Percentiles rank a stretch among this genome's conserved stretches.
phyloP scores from a whole-genome alignment of 1,140 invertebrate genomes.

The Drosophila grimshawi region DNA sequence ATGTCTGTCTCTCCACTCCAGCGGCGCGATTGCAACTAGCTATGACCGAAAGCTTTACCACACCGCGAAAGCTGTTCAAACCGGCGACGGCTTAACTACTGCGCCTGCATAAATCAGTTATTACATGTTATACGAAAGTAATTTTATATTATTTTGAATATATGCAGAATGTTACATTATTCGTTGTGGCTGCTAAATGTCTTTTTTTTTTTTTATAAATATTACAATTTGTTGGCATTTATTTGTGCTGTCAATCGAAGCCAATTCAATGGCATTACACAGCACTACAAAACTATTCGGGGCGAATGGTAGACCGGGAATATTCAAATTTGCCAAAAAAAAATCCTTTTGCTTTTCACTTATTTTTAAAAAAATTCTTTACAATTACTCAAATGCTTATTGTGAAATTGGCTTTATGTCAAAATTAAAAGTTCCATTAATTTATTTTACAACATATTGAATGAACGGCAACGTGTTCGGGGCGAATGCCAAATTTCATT shows the following conservation, averaged over 20 bases:
- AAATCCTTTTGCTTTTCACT: background rate
- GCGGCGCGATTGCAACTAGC: conserved; percentile 43
- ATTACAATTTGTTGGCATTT: background rate
- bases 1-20: conserved; percentile 28
- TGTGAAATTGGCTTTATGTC: background rate
- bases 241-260: background rate
- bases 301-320: background rate
- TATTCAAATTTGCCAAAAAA: background rate
- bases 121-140: background rate
- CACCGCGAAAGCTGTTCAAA: conserved; percentile 34
- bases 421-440: background rate
- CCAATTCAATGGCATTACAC: background rate
- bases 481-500: background rate
- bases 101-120: background rate
- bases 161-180: background rate
- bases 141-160: background rate
- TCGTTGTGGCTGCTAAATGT: background rate
- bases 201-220: background rate
- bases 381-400: too few species aligned
- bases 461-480: background rate
- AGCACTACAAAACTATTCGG: background rate
- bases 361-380: too few species aligned
- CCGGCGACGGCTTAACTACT: background rate
- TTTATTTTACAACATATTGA: background rate
- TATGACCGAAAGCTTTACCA: conserved; percentile 27